A percentile compares a stretch with the other conserved stretches of the same genome.
Conservation (phyloP, 1,140 invertebrate genomes). For the Venustaconcha ellipsiformis region DNA sequence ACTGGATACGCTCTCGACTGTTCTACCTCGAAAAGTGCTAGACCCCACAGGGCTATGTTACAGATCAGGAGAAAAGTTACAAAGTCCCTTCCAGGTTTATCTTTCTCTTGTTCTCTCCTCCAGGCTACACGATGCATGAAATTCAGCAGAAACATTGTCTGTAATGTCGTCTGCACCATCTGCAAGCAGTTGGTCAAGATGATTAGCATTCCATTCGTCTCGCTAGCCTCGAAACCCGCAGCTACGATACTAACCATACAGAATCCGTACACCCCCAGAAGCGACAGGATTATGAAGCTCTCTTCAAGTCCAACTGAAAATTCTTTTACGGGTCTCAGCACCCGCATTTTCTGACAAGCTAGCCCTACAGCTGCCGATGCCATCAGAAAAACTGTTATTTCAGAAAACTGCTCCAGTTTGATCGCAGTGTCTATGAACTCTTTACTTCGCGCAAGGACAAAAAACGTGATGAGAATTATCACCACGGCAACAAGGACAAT, state of each 20-base stretch:
- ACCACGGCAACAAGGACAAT: conserved; percentile 87
- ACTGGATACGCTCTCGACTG: conserved; percentile 51
- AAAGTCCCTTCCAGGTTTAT: conserved; percentile 93
- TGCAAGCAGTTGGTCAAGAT: conserved; percentile 69
- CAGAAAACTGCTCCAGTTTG: conserved; percentile 46
- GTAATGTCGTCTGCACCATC: conserved; percentile 87
- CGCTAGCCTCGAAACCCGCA: conserved; percentile 80
- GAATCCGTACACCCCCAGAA: conserved; percentile 92
- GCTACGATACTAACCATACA: conserved; percentile 94
- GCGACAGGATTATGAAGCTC: conserved; percentile 88
- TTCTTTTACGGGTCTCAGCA: conserved; percentile 24
- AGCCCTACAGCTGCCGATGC: conserved; percentile 43
- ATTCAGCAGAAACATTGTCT: conserved; percentile 84
- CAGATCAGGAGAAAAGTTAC: conserved; percentile 95
- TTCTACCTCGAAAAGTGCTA: conserved; percentile 60
- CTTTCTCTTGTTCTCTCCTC: conserved; percentile 89
- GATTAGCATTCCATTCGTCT: conserved; percentile 37
- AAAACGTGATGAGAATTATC: conserved; percentile 93
- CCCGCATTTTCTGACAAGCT: conserved; percentile 44
- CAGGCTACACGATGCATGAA: conserved; percentile 82
- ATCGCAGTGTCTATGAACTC: conserved; percentile 38
- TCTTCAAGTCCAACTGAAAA: conserved; percentile 82
- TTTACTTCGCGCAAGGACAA: conserved; percentile 73
- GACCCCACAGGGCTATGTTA: conserved; percentile 74
- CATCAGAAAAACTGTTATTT: conserved; percentile 43